Evolutionary conservation across 2,888 invertebrate genomes (phyloP).

Genomic region (Ypsolopha scabrella): DNA sequence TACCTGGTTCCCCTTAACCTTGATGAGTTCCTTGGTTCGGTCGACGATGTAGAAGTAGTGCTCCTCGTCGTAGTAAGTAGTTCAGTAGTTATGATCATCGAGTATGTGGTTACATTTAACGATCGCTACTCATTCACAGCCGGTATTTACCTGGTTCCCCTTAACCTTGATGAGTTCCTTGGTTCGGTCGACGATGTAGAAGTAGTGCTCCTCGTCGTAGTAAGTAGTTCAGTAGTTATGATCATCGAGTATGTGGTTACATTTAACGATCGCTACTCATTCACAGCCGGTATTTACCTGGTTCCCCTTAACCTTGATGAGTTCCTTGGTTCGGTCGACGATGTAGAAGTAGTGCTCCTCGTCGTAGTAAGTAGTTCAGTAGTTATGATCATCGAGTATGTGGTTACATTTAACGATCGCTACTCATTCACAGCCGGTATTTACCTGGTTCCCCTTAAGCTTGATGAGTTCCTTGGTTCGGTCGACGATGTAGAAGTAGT

Average conservation of each 20-base stretch:
- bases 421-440: no score
- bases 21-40: slow-evolving; percentile 84
- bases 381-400: no score
- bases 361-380: slow-evolving; percentile 81
- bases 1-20: slow-evolving; percentile 89
- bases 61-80: slow-evolving; percentile 81
- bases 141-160: slow-evolving; percentile 86
- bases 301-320: slow-evolving; percentile 88
- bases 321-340: slow-evolving; percentile 83
- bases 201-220: slow-evolving; percentile 80
- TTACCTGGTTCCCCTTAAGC: slow-evolving; percentile 87
- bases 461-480: slow-evolving; percentile 87
- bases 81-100: no score
- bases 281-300: no score
- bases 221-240: no score
- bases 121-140: no score
- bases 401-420: no score
- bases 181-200: slow-evolving; percentile 81
- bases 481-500: slow-evolving; percentile 81
- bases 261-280: no score
- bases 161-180: slow-evolving; percentile 89
- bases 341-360: slow-evolving; percentile 81
- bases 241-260: no score
- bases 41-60: slow-evolving; percentile 82
- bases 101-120: no score